Evolutionary conservation across 2,888 invertebrate genomes (phyloP), one percentile per base, ranked within the genome.

Genomic region (Drosophila phalerata): DNA sequence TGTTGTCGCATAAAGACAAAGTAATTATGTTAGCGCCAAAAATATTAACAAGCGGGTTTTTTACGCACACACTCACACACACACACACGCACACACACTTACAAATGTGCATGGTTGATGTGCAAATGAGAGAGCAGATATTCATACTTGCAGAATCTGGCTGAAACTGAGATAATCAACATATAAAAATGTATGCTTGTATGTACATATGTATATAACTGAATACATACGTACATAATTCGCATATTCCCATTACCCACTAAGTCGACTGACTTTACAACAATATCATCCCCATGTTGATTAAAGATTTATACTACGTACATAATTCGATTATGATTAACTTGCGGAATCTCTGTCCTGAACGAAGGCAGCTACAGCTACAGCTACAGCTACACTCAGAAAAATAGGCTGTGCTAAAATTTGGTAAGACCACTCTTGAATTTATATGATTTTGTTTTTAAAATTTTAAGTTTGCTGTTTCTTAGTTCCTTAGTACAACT

Each of bases 21-120:
- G 61, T 79, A 79, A 79, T 79, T 79, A 75, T 82, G 64, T 64
- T 75, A 72, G 48, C 80, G 72, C 69, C 83, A 79, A 79, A 79
- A 79, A 79, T 79, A 79, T 79, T 79, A 82, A 56, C 66, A 74
- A 73, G 65, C 52, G 51, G 28, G 38, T 38, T 63, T 56, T 48
- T 51, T 32, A 22, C 40, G 55, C 28, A 19, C 34, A 49, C 49
- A 34, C 28, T 8, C 37, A 17, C 13, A 51, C 19, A 49, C 9
- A 22, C 22, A 22, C 8, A 9, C 19, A 30, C 6, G 11, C 8
- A 17, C 40, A 48, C 5, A 28, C 17, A 30, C 17, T 28, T 28
- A 3, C 3, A 22, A 22, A 30, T 30, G 30, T 10, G 30, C 3
- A 42, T 52, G 15, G 17, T 49, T 48, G 17, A 51, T 51, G 30